These are phyloP conservation scores for Simalia tracyae DNA, from an alignment of 2,797 vertebrate species.

Conservation along the genomic window DNA sequence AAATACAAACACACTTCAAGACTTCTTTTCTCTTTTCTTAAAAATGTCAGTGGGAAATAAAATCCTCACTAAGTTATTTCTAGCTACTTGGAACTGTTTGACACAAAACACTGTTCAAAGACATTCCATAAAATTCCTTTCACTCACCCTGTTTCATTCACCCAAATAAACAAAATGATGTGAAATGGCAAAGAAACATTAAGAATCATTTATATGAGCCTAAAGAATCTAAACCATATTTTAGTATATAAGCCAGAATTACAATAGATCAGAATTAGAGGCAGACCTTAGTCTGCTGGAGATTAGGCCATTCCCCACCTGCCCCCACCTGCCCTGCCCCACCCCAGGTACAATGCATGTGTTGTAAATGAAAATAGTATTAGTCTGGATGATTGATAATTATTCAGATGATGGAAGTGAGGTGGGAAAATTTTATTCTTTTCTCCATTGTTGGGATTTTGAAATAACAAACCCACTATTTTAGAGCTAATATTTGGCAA, in stretches of 20 bases:
- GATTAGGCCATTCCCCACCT: background rate
- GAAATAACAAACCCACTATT: background rate
- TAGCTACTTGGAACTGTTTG: background rate
- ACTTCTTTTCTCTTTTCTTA: background rate
- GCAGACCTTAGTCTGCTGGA: background rate
- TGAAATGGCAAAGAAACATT: slow-evolving; percentile 11
- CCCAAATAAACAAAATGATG: slow-evolving; percentile 8
- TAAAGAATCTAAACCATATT: slow-evolving; percentile 8
- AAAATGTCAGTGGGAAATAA: background rate
- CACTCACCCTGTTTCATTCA: slow-evolving; percentile 14
- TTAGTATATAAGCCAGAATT: background rate
- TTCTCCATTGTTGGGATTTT: background rate
- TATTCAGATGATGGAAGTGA: background rate
- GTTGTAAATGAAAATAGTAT: background rate
- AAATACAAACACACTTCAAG: background rate
- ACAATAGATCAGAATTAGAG: background rate
- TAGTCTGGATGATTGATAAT: background rate
- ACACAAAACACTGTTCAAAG: slow-evolving; percentile 1
- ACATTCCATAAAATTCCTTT: slow-evolving; percentile 12
- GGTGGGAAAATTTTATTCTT: background rate
- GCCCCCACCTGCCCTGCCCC: no score
- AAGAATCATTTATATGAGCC: background rate
- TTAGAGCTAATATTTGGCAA: no score
- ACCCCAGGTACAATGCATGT: background rate
- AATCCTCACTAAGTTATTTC: background rate